Percentiles rank a stretch among this genome's conserved stretches.
Conservation (phyloP, 2,888 invertebrate species). For the Xestobium rufovillosum region DNA sequence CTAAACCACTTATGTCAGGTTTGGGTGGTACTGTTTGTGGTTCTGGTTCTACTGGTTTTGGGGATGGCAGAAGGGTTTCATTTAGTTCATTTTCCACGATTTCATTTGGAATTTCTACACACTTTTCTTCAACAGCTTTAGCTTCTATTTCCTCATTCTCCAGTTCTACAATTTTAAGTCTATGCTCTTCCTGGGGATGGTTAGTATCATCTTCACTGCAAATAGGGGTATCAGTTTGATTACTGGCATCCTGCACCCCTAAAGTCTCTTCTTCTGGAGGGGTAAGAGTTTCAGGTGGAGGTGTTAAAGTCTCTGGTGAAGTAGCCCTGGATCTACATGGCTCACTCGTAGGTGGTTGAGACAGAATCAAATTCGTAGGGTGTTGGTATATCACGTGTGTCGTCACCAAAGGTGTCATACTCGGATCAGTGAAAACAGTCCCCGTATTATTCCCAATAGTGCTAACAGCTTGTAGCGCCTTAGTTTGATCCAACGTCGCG, state of each 20-base stretch:
- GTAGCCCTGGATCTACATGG: slow-evolving; percentile 43
- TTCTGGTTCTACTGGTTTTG: slow-evolving; percentile 4
- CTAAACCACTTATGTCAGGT: slow-evolving; percentile 73
- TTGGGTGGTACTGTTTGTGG: slow-evolving; percentile 21
- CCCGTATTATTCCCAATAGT: slow-evolving; percentile 37
- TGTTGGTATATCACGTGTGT: slow-evolving; percentile 52
- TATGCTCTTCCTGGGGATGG: slow-evolving; percentile 5
- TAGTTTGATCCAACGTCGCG: slow-evolving; percentile 39
- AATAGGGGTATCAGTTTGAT: slow-evolving; percentile 70
- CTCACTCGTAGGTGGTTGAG: slow-evolving; percentile 33
- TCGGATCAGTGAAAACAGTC: slow-evolving; percentile 45
- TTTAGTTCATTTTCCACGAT: slow-evolving; percentile 5
- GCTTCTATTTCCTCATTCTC: slow-evolving; percentile 12
- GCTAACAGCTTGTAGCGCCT: slow-evolving; percentile 40
- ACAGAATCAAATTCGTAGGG: slow-evolving; percentile 39
- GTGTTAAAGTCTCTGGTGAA: slow-evolving; percentile 51
- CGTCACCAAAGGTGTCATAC: slow-evolving; percentile 47
- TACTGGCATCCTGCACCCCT: slow-evolving; percentile 74
- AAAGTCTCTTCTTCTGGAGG: slow-evolving; percentile 43
- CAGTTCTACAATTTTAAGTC: slow-evolving; percentile 7
- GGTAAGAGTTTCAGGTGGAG: slow-evolving; percentile 46
- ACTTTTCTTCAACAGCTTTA: neutral
- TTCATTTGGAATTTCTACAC: slow-evolving; percentile 21
- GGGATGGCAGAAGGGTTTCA: slow-evolving; percentile 3
- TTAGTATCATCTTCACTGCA: slow-evolving; percentile 56